Evolutionary conservation across 2,888 invertebrate species (phyloP), one percentile per base, ranked within the genome.

Genomic region (Lypha dubia): DNA sequence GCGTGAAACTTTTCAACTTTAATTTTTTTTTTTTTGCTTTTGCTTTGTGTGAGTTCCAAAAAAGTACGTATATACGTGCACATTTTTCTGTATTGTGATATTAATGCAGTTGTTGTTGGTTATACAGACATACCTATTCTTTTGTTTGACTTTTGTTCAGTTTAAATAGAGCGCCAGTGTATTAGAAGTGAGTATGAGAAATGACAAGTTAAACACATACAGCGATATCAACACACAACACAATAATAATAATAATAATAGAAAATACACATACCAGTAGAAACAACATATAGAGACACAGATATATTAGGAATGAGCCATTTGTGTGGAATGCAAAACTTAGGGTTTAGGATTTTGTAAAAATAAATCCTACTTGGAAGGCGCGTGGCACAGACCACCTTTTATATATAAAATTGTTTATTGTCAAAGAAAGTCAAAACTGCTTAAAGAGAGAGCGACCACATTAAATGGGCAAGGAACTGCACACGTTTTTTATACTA

Each of bases 1-100:
- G 62, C 68, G 79, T 79, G 46, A 63, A 79, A 83, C 44, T 60
- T 79, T 68, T 73, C 53, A 75, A 17, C 73, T 20, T 56, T 44
- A 70, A 75, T 1, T 28, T 71, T 24, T 44, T 44, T 22, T 60
- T 51, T n/a, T n/a, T n/a, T n/a, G n/a, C n/a, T n/a, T n/a, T n/a
- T n/a, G n/a, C n/a, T n/a, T 17, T 49, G 20, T 75, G 32, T 6
- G 20, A 35, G 11, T 56, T 32, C 6, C 6, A 17, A 56, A 32
- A 35, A 53, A 24, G 13, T 38, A 13, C 1, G 13, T 11, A 13
- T 38, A 13, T 35, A 11, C 11, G 35, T 5, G 35, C 9, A n/a
- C n/a, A 7, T 46, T 35, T 60, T 73, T 53, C 17, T 56, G 1
- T 65, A 44, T 38, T 56, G 4, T 60, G 49, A 8, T 58, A n/a